Base-by-base conservation (phyloP, 1,140 invertebrate genomes). In the Conopomorpha cramerella region DNA sequence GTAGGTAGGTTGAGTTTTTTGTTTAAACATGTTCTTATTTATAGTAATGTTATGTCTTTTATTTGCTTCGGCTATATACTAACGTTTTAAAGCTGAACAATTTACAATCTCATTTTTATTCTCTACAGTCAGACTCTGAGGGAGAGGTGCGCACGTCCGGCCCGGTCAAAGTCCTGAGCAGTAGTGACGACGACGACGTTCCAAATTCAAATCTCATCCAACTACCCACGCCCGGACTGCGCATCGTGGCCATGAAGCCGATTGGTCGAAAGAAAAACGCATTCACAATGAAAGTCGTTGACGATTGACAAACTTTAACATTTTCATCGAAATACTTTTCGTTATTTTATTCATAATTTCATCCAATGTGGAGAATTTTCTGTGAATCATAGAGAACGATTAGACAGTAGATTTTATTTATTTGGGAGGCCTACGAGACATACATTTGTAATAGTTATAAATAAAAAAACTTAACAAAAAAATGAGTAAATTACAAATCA, bases 151-250 rank as follows among this genome's bases (percentile, higher is more conserved):
- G 45, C 16, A 42, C 49, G 43, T 46, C 49, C 36, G 55, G 48
- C 28, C 52, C 43, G 30, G 67, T 53, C 43, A 55, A 68, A 17
- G 61, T 54, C 38, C 67, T 63, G 4, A 70, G 66, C 49, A 66
- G 62, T 47, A 64, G 63, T 55, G 67, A 70, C 37, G 65, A 73
- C 17, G 65, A 73, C 19, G 65, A 70, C 34, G 56, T 73, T 38
- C 29, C 60, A 38, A 59, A 67, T 36, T 49, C 55, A 15, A 62
- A 63, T 48, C 40, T n/a, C n/a, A 23, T 23, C 10, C 10, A 6
- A 4, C 19, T 10, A 4, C 4, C 19, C 19, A 47, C 36, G 48
- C 44, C 46, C 19, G 48, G 51, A 35, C 44, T 44, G 18, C 55
- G 55, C 31, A 56, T 63, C 3, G 49, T 73, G 7, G 53, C 68